Base-by-base conservation (phyloP, 2,797 vertebrate species). In the Alosa sapidissima region DNA sequence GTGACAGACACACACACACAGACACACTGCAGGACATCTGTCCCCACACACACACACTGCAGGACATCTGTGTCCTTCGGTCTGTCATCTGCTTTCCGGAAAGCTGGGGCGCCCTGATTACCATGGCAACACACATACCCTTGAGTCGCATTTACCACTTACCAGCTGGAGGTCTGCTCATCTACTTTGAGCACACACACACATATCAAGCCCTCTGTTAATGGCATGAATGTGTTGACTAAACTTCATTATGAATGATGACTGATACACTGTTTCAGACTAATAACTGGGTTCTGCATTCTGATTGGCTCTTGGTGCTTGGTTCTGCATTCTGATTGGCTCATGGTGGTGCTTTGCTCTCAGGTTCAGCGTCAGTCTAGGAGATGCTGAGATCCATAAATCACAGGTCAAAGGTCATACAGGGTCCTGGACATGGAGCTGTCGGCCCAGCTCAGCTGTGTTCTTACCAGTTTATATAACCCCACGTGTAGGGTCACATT, bases 1-100 rank as follows among this genome's bases (percentile, higher is more conserved):
- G 68, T 75, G 68, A 75, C 68, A 68, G 24, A 68, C 24, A 36
- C 28, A 68, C 62, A 68, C 62, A 68, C 62, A 33, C 62, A 72
- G 28, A 13, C 28, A 36, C 65, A 65, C 60, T 58, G 24, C 60
- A 65, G 16, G 55, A 58, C 55, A 58, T 58, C 55, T 58, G 55
- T 58, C 55, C 62, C 7, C 11, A 33, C 68, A 75, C 68, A 75
- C 33, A 75, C 33, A 19, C 68, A 41, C 68, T 41, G 68, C 68
- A 41, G 33, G 68, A 75, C 68, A 75, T 75, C 33, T 75, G 68
- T 75, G 33, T 75, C 33, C 36, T 36, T 41, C 13, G 13, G 68
- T 75, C 33, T 75, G 68, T 75, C 68, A 75, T 75, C 68, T 75
- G 68, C 36, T 75, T 45, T 45, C 68, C 13, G 68, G 68, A 75